A percentile compares a stretch with the other conserved stretches of the same genome.
Evolutionary conservation across 1,140 invertebrate species (phyloP).

Genomic region (Cepaea nemoralis): DNA sequence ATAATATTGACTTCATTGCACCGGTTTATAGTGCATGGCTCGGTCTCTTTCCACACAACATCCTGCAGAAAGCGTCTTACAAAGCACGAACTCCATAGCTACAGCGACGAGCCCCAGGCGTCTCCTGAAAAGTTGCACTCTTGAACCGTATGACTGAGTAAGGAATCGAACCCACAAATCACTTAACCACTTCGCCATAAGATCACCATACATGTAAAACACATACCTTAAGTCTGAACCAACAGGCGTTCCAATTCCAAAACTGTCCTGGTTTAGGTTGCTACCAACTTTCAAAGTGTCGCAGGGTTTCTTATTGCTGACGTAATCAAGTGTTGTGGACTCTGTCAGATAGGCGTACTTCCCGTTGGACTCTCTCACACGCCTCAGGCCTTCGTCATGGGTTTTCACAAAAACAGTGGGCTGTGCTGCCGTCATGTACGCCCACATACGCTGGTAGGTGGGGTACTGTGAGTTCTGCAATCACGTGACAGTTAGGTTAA

Average conservation of each 20-base stretch:
- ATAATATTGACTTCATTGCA: too few relatives aligned
- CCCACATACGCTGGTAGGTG: slow-evolving; percentile 94
- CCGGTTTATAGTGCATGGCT: too few relatives aligned
- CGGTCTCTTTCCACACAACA: too few relatives aligned
- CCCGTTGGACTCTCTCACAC: slow-evolving; percentile 73
- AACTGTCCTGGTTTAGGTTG: slow-evolving; percentile 93
- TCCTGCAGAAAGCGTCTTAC: too few relatives aligned
- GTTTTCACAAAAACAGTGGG: slow-evolving; percentile 61
- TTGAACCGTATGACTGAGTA: too few relatives aligned
- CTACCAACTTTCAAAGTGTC: slow-evolving; percentile 92
- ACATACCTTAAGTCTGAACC: slow-evolving; percentile 87
- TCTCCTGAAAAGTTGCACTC: too few relatives aligned
- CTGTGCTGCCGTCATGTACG: slow-evolving; percentile 81
- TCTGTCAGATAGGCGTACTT: slow-evolving; percentile 95
- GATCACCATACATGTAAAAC: too few relatives aligned
- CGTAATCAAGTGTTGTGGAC: slow-evolving; percentile 94
- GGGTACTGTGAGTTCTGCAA: slow-evolving; percentile 88
- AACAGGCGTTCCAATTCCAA: slow-evolving; percentile 91
- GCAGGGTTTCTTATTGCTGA: slow-evolving; percentile 91
- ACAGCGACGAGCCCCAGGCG: too few relatives aligned
- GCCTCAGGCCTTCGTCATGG: slow-evolving; percentile 61
- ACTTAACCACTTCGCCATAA: too few relatives aligned
- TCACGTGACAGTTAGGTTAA: too few relatives aligned
- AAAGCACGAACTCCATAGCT: too few relatives aligned
- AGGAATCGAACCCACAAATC: too few relatives aligned